A percentile compares a stretch with the other conserved stretches of the same genome.
Conservation (phyloP, 1,140 invertebrate species). For the Gryllus bimaculatus region DNA sequence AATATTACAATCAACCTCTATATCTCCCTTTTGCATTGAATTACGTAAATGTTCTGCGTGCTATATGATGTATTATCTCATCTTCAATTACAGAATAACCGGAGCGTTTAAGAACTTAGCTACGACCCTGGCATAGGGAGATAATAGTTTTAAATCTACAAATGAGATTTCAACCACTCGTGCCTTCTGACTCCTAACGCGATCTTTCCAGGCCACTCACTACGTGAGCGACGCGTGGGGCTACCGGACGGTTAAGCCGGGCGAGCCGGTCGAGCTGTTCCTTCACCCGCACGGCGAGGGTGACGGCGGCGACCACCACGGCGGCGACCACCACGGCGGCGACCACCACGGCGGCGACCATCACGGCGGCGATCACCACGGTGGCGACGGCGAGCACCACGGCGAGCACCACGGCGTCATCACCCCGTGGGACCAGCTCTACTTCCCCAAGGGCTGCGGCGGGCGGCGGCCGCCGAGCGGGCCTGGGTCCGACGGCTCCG, state of each 20-base stretch:
- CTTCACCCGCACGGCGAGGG: conserved; percentile 35
- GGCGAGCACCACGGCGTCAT: conserved; percentile 42
- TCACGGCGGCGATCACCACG: conserved; percentile 7
- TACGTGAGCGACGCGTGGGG: conserved; percentile 70
- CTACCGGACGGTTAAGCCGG: conserved; percentile 57
- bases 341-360: conserved; percentile 26
- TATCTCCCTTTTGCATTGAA: too few species aligned
- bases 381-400: conserved; percentile 19
- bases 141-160: too few species aligned
- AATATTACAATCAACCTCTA: too few species aligned
- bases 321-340: conserved; percentile 24
- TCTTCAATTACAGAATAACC: too few species aligned
- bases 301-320: conserved; percentile 28
- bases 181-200: too few species aligned
- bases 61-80: too few species aligned
- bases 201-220: conserved; percentile 46
- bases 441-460: conserved; percentile 51
- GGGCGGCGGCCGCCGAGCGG: conserved; percentile 2
- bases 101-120: too few species aligned
- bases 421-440: conserved; percentile 47
- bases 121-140: too few species aligned
- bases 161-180: too few species aligned
- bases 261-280: conserved; percentile 57
- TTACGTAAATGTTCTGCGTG: too few species aligned
- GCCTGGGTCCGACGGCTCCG: not conserved